These are phyloP conservation scores for Eulemur rufifrons DNA, from an alignment of 2,113 vertebrate genomes.

Conservation along the genomic window DNA sequence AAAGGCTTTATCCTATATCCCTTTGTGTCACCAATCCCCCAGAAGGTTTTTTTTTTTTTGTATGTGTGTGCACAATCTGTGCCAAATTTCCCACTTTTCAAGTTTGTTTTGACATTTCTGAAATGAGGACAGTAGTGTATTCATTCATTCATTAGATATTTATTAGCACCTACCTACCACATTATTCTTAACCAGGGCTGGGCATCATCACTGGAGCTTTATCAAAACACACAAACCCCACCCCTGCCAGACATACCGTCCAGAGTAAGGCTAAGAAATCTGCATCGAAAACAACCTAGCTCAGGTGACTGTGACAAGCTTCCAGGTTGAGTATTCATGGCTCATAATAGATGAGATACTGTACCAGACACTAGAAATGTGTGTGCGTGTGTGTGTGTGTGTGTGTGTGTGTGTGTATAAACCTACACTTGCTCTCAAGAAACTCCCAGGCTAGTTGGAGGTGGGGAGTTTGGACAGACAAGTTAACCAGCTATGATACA, in stretches of 20 bases:
- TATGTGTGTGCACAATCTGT: neutral
- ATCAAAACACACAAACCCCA: neutral
- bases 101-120: neutral
- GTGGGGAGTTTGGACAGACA: neutral
- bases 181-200: neutral
- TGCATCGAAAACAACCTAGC: neutral
- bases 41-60: neutral
- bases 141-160: neutral
- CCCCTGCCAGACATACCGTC: neutral
- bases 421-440: neutral
- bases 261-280: neutral
- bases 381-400: no score
- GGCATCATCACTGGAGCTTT: neutral
- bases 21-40: neutral
- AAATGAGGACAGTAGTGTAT: neutral
- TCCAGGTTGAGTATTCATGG: neutral
- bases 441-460: neutral
- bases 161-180: neutral
- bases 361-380: neutral
- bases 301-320: neutral
- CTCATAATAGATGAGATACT: neutral
- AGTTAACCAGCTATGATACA: neutral
- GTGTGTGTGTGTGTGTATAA: no score
- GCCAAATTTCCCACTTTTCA: neutral
- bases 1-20: neutral